A percentile compares a stretch with the other conserved stretches of the same genome.
phyloP scores from a whole-genome alignment of 64 coral and sea anemone genomes.

The Hydrozoanthus tunicans region DNA sequence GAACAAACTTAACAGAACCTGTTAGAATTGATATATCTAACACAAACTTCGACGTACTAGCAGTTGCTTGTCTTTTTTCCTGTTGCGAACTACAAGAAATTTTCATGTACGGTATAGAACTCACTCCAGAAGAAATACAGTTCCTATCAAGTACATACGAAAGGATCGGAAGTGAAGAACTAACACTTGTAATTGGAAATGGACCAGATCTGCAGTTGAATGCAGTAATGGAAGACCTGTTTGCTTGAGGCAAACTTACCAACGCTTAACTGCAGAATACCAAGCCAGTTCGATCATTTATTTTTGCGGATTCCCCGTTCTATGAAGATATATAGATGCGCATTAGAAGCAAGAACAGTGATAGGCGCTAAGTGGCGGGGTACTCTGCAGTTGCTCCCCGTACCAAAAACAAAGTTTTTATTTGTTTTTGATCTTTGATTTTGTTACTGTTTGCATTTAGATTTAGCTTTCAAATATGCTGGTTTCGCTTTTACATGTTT shows the following conservation, averaged over 20 bases:
- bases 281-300: too few species aligned
- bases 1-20: conserved; percentile 1
- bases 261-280: too few species aligned
- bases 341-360: too few species aligned
- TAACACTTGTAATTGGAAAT: conserved; percentile 20
- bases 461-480: conserved; percentile 10
- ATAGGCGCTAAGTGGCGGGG: too few species aligned
- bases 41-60: conserved; percentile 11
- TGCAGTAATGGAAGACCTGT: neutral
- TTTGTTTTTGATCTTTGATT: conserved; percentile 12
- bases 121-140: neutral
- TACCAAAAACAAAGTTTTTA: neutral
- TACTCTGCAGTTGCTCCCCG: neutral
- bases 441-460: conserved; percentile 30
- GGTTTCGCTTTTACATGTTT: neutral
- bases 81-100: neutral
- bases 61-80: conserved; percentile 32
- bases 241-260: neutral
- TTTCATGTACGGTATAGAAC: conserved; percentile 8
- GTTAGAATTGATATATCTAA: conserved; percentile 31
- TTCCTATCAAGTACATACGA: conserved; percentile 23
- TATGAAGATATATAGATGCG: too few species aligned
- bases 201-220: conserved; percentile 6
- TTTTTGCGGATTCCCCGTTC: too few species aligned
- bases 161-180: conserved; percentile 15